Percentiles rank a stretch among this genome's conserved stretches.
These are phyloP conservation scores for Myotis vivesi DNA, from an alignment of 2,797 vertebrate genomes.

Conservation along the genomic window DNA sequence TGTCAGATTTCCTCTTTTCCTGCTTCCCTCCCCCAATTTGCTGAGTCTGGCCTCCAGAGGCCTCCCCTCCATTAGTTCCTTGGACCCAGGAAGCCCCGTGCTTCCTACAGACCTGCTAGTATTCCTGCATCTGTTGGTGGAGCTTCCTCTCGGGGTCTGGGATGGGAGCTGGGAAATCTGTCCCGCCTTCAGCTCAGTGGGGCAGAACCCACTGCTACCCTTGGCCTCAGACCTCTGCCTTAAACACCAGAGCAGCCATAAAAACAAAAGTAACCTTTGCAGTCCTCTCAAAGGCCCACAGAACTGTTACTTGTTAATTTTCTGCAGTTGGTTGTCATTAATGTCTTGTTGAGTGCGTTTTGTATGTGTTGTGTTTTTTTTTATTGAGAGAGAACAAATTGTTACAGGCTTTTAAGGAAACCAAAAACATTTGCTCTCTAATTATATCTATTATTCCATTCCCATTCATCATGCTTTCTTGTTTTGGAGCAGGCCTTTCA, in stretches of 20 bases:
- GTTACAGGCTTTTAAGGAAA: constrained; percentile 66
- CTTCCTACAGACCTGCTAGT: neutral
- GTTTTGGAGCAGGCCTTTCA: constrained; percentile 4
- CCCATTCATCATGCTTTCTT: constrained; percentile 43
- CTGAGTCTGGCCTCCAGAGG: neutral
- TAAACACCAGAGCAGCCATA: neutral
- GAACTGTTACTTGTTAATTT: neutral
- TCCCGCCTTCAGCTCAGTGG: neutral
- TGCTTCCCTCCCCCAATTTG: no score
- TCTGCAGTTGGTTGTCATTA: constrained; percentile 20
- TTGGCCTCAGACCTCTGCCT: neutral
- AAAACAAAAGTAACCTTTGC: neutral
- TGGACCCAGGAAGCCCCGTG: neutral
- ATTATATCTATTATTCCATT: constrained; percentile 53
- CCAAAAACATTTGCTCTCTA: constrained; percentile 51
- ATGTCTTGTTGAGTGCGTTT: constrained; percentile 29
- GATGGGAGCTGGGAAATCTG: neutral
- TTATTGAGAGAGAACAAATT: constrained; percentile 57
- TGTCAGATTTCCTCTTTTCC: neutral
- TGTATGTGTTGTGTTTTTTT: neutral
- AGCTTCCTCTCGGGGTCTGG: neutral
- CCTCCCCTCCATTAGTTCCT: neutral
- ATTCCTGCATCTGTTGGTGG: neutral
- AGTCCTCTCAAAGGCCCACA: neutral
- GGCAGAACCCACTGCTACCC: neutral